Evolutionary conservation across 1,140 invertebrate species (phyloP), one percentile per base, ranked within the genome.

Genomic region (Drosophila kikkawai): DNA sequence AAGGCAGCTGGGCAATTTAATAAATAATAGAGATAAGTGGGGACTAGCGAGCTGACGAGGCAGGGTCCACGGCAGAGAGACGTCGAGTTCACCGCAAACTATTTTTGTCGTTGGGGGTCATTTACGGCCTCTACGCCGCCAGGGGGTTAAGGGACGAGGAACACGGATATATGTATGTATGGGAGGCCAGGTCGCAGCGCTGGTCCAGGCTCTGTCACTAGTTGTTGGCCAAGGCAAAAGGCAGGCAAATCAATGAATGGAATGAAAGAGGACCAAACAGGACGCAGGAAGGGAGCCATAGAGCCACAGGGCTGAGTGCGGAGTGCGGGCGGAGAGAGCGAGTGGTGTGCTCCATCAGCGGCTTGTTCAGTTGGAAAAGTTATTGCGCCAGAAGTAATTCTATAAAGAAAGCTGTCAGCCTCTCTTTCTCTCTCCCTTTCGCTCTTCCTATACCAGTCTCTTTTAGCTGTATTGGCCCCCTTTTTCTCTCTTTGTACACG

Each of bases 321-420:
- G 41, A n/a, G 36, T 53, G 66, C 68, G 58, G 66, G 19, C 29
- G 64, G 66, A 36, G 57, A 68, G 41, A 74, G 51, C 41, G 74
- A 71, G 71, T 80, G 83, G 71, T 80, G 83, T 66, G 76, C 85
- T 85, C 80, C 86, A 85, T 90, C 81, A 90, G 44, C 69, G 75
- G 81, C 57, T 85, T 81, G 75, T 84, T 90, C 85, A 74, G 63
- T 84, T 90, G 85, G 85, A 90, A 90, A 90, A 90, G 63, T 82
- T 90, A 90, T 76, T 90, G 85, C 85, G 85, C 85, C 85, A 90
- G 85, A 90, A 90, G 85, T 90, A 90, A 90, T 90, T 90, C 85
- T 82, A 90, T 90, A 90, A 90, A 90, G 85, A 90, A 82, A 90
- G 78, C 84, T 61, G 71, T 53, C 75, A 67, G 69, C 55, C 42